Evolutionary conservation across 1,140 invertebrate species (phyloP).

Genomic region (Agrypnia vestita): DNA sequence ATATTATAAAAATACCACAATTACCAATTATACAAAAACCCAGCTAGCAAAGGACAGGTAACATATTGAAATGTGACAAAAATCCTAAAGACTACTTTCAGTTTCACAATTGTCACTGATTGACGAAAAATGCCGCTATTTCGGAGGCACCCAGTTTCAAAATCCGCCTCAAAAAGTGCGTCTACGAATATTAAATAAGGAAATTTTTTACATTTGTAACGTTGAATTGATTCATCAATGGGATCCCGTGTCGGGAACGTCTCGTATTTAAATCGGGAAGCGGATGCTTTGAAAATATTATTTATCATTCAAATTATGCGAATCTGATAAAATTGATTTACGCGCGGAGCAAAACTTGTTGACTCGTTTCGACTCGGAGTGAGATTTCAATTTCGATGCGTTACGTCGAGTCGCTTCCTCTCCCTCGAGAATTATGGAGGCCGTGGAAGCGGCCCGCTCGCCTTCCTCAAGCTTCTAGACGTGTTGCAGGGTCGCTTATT

Average conservation of each 20-base stretch:
- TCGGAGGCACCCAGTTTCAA: not conserved
- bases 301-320: constrained; percentile 50
- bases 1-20: no score
- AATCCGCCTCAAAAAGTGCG: constrained; percentile 11
- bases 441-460: constrained; percentile 7
- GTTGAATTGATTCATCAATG: constrained; percentile 57
- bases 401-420: constrained; percentile 37
- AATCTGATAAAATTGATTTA: constrained; percentile 45
- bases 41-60: no score
- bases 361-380: constrained; percentile 32
- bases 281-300: constrained; percentile 44
- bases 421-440: constrained; percentile 39
- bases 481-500: constrained; percentile 30
- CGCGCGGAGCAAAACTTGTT: constrained; percentile 54
- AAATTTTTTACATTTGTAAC: constrained; percentile 26
- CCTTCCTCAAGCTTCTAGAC: constrained; percentile 15
- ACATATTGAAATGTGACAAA: no score
- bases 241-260: constrained; percentile 17
- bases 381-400: constrained; percentile 57
- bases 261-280: constrained; percentile 30
- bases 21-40: no score
- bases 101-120: constrained; percentile 25
- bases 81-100: not conserved
- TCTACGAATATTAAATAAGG: not conserved
- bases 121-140: constrained; percentile 21